A percentile compares a stretch with the other conserved stretches of the same genome.
Conservation (phyloP, 2,888 invertebrate genomes). For the Brachyptera risi region DNA sequence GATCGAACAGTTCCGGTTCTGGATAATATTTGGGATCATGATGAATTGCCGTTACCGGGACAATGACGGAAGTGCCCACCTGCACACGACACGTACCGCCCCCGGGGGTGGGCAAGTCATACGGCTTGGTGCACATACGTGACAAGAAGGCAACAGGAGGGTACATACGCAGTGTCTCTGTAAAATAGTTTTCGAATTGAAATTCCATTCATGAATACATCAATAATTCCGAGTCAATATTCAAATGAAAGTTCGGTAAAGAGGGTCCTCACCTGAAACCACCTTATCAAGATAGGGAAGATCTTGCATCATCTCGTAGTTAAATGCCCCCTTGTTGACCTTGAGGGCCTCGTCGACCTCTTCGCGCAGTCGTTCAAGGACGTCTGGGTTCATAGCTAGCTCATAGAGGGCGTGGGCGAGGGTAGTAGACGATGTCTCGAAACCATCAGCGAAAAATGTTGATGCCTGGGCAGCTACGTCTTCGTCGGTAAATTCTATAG, state of each 20-base stretch:
- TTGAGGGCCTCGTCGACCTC: slow-evolving; percentile 36
- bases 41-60: slow-evolving; percentile 44
- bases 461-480: slow-evolving; percentile 34
- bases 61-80: slow-evolving; percentile 41
- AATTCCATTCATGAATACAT: neutral
- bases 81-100: slow-evolving; percentile 35
- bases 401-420: slow-evolving; percentile 36
- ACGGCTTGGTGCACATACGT: slow-evolving; percentile 39
- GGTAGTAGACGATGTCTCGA: slow-evolving; percentile 39
- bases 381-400: slow-evolving; percentile 37
- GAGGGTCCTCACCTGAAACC: slow-evolving; percentile 26
- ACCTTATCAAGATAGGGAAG: slow-evolving; percentile 39
- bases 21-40: slow-evolving; percentile 44
- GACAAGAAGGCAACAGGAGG: slow-evolving; percentile 38
- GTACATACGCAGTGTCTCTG: slow-evolving; percentile 40
- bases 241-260: neutral
- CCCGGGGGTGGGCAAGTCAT: slow-evolving; percentile 38
- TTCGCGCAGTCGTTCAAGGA: slow-evolving; percentile 36
- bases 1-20: slow-evolving; percentile 46
- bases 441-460: slow-evolving; percentile 39
- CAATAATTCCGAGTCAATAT: no score
- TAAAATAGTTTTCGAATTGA: no score
- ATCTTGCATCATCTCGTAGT: slow-evolving; percentile 35
- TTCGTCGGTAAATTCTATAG: slow-evolving; percentile 27
- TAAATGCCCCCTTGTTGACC: slow-evolving; percentile 34